Evolutionary conservation across 2,113 vertebrate genomes (phyloP).

Genomic region (Corynorhinus townsendii): DNA sequence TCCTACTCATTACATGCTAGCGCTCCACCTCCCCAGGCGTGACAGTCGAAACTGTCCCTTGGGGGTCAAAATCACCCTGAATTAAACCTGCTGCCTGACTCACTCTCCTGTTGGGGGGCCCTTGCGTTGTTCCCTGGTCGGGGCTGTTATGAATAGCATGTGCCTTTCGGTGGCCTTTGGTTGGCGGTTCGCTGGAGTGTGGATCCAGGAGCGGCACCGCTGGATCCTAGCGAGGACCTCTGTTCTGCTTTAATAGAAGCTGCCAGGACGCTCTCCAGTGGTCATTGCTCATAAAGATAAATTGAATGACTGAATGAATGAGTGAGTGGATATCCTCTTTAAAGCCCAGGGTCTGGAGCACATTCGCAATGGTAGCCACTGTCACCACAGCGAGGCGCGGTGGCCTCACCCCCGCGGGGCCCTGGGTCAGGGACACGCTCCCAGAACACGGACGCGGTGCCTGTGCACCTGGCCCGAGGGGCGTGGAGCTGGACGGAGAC

Average conservation of each 20-base stretch:
- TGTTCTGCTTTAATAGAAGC: neutral
- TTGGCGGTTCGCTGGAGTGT: fast-evolving
- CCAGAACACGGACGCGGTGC: neutral
- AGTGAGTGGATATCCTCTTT: neutral
- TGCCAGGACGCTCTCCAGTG: neutral
- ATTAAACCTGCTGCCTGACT: neutral
- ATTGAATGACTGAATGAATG: neutral
- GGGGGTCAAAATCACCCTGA: neutral
- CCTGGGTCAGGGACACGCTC: neutral
- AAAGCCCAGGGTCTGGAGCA: neutral
- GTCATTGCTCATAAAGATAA: neutral
- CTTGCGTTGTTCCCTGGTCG: neutral
- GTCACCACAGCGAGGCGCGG: fast-evolving
- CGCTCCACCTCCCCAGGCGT: neutral
- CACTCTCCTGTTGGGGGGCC: neutral
- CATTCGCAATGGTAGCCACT: fast-evolving
- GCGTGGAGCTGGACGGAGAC: neutral
- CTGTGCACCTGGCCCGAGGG: neutral
- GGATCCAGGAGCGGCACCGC: neutral
- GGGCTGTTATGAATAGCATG: neutral
- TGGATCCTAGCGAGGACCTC: neutral
- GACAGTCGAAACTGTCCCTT: neutral
- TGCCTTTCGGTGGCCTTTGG: neutral
- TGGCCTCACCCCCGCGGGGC: fast-evolving
- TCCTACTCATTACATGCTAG: neutral